These are phyloP conservation scores for Delichon dasypus DNA, from an alignment of 2,797 vertebrate genomes.

Conservation along the genomic window DNA sequence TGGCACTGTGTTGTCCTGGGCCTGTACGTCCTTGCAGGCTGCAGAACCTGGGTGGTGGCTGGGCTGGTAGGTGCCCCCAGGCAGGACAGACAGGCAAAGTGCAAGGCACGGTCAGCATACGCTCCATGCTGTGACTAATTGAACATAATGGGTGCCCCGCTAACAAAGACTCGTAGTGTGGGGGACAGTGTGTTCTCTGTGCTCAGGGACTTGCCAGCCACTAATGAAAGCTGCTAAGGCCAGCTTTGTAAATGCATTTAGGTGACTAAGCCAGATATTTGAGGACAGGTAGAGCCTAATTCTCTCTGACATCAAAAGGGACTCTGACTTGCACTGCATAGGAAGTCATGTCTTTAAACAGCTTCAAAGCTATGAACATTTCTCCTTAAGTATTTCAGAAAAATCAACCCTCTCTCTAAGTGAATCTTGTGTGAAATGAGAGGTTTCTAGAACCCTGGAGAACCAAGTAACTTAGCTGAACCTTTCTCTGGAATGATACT, in stretches of 20 bases:
- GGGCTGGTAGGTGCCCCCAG: neutral
- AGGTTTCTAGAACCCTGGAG: neutral
- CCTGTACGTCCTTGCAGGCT: neutral
- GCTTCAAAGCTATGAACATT: neutral
- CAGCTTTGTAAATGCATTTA: neutral
- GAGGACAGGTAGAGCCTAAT: neutral
- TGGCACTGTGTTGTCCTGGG: neutral
- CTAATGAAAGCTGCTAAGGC: neutral
- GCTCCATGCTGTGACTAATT: neutral
- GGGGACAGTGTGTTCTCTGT: neutral
- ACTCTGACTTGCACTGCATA: neutral
- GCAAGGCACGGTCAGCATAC: neutral
- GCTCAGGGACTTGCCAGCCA: neutral
- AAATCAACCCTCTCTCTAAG: neutral
- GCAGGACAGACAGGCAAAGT: neutral
- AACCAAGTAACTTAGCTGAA: neutral
- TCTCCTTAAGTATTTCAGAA: slow-evolving; percentile 5
- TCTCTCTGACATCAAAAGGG: neutral
- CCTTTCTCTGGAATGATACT: neutral
- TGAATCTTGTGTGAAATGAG: neutral
- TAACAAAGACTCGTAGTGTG: neutral
- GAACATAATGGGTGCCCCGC: neutral
- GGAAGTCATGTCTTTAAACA: neutral
- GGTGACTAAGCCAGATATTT: neutral
- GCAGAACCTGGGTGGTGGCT: neutral